Evolutionary conservation across 2,888 invertebrate genomes (phyloP), one percentile per base, ranked within the genome.

Genomic region (Tortricodes alternella): DNA sequence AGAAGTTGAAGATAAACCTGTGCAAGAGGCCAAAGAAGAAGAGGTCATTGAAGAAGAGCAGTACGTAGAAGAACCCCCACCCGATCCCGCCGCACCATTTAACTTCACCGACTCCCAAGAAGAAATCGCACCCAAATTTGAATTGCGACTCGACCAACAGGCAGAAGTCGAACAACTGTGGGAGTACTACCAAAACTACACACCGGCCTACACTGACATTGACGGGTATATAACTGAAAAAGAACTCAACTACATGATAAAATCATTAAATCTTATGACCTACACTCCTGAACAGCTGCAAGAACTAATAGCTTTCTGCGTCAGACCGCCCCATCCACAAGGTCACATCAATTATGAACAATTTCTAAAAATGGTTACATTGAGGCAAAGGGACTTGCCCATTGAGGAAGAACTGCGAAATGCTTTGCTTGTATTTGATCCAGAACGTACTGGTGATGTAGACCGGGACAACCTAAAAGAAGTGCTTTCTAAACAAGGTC

Each of bases 91-190:
- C 21, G 89, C 86, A 18, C 89, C 89, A 4, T 85, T 72, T 53
- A 62, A 83, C 64, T 81, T 89, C 21, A 77, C 65, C 52, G 89
- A 89, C 56, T 86, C 86, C 4, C 70, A 73, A 58, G 89, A 89
- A 80, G 79, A 78, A 34, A 59, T 86, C 0, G 83, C 73, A 69
- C 76, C 78, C 18, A 78, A 78, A 4, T 90, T 82, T 67, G 67
- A 76, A 59, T 69, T 89, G 53, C 72, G 83, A 44, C 82, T 76
- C n/a, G 88, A 89, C 62, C 89, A 89, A 68, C 15, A 81, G 57
- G 80, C 79, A 27, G 89, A 90, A 78, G 75, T 87, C 3, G 85
- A 88, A 68, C 76, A 83, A 59, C 71, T 90, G 37, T 90, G 89
- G 89, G 83, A 79, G 13, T 0, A 73, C 4, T 90, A 71, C 70